Conservation (phyloP, 2,113 vertebrate species). For the Uropsilus gracilis region DNA sequence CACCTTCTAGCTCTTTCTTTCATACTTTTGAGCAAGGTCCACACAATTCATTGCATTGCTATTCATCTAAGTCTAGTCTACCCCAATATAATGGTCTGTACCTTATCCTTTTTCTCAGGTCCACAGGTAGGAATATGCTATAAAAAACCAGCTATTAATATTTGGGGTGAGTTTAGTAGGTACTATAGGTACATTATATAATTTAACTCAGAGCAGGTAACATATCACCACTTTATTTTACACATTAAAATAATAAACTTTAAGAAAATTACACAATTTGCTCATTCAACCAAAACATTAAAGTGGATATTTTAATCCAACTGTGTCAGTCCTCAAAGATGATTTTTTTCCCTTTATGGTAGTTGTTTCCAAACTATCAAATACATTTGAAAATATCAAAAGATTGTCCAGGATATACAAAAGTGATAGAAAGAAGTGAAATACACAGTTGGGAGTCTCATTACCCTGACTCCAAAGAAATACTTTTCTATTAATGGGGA, state of each 20-base stretch:
- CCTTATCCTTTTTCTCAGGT: not conserved
- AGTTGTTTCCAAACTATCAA: conserved; percentile 21
- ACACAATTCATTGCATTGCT: not conserved
- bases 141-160: not conserved
- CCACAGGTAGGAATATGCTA: not conserved
- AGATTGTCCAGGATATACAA: not conserved
- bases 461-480: not conserved
- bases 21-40: not conserved
- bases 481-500: not conserved
- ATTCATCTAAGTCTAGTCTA: not conserved
- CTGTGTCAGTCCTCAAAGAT: not conserved
- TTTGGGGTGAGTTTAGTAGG: not conserved
- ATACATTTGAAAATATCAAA: not conserved
- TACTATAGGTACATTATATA: not conserved
- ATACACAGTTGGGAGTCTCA: not conserved
- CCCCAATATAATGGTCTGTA: not conserved
- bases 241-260: not conserved
- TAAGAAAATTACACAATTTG: not conserved
- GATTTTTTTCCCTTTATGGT: not conserved
- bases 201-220: not conserved
- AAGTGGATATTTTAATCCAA: not conserved
- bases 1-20: not conserved
- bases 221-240: not conserved
- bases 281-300: not conserved
- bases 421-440: not conserved